Evolutionary conservation across 53 echinoderm and acorn worm genomes (phyloP).

Genomic region (Apostichopus leukothele): DNA sequence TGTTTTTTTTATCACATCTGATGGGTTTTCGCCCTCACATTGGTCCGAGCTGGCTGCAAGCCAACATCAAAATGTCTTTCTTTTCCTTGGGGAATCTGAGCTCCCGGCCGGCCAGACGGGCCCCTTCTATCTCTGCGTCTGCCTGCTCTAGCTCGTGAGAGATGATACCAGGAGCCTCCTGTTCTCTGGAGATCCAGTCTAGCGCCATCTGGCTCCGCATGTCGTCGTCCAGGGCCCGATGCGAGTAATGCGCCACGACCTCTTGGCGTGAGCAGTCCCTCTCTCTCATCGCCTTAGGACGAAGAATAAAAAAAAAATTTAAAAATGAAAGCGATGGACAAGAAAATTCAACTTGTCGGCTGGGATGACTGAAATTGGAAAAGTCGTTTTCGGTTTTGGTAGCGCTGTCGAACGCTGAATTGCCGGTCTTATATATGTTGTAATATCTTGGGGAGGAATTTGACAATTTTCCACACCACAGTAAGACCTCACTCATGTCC

Average conservation of each 20-base stretch:
- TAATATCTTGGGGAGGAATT: no score
- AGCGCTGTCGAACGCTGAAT: no score
- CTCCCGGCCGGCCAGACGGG: constrained; percentile 89
- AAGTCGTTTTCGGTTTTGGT: no score
- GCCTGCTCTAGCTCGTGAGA: constrained; percentile 71
- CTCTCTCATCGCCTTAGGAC: constrained; percentile 79
- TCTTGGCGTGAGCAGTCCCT: constrained; percentile 91
- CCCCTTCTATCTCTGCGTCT: constrained; percentile 82
- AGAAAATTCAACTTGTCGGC: no score
- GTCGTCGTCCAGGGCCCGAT: constrained; percentile 93
- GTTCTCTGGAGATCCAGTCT: constrained; percentile 98
- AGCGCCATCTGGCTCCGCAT: constrained; percentile 99
- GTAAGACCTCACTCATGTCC: no score
- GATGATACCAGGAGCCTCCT: constrained; percentile 84
- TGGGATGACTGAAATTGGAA: no score
- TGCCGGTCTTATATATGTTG: no score
- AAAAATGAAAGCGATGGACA: background rate
- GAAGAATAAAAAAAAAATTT: background rate
- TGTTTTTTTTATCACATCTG: no score
- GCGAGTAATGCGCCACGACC: constrained; percentile 88
- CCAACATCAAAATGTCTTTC: constrained; percentile 97
- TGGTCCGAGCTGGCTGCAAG: constrained; percentile 95
- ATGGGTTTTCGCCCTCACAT: constrained; percentile 47
- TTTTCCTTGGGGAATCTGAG: constrained; percentile 97
- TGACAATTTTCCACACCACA: no score